Evolutionary conservation across 23 tunicate species (phyloP).

Genomic region (Oikopleura albicans): DNA sequence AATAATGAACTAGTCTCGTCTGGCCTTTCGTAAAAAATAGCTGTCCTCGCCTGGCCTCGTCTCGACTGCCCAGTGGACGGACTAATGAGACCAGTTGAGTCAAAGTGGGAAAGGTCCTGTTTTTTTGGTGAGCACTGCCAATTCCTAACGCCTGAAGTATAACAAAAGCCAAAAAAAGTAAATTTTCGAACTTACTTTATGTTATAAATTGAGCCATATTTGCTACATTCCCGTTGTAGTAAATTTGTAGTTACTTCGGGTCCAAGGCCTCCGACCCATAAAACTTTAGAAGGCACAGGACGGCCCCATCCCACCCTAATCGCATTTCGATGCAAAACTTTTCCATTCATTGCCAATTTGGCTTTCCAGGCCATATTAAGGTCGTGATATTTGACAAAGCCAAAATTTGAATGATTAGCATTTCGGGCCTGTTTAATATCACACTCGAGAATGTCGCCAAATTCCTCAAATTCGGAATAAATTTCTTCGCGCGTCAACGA

Average conservation of each 20-base stretch:
- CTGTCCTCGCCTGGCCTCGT: no score
- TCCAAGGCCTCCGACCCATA: constrained; percentile 98
- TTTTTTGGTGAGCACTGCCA: no score
- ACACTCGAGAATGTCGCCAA: constrained; percentile 44
- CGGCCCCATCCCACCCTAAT: constrained; percentile 83
- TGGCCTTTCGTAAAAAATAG: no score
- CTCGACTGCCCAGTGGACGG: no score
- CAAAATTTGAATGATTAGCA: constrained; percentile 17
- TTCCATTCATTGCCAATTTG: constrained; percentile 58
- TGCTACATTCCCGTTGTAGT: constrained; percentile 63
- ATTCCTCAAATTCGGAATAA: constrained; percentile 58
- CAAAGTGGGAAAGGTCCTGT: no score
- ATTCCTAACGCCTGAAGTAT: no score
- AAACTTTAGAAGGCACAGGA: constrained; percentile 38
- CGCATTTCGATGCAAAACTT: constrained; percentile 38
- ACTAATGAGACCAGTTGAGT: no score
- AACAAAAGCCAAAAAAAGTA: no score
- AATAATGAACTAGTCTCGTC: no score
- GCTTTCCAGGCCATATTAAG: constrained; percentile 92
- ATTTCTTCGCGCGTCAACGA: constrained; percentile 9
- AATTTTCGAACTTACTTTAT: constrained; percentile 27
- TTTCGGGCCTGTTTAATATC: constrained; percentile 15
- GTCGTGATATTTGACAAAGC: constrained; percentile 55
- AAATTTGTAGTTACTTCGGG: constrained; percentile 43
- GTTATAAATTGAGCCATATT: constrained; percentile 68